Percentiles rank a stretch among this genome's conserved stretches.
These are phyloP conservation scores for Meloe dianella DNA, from an alignment of 2,888 invertebrate species.

Conservation along the genomic window DNA sequence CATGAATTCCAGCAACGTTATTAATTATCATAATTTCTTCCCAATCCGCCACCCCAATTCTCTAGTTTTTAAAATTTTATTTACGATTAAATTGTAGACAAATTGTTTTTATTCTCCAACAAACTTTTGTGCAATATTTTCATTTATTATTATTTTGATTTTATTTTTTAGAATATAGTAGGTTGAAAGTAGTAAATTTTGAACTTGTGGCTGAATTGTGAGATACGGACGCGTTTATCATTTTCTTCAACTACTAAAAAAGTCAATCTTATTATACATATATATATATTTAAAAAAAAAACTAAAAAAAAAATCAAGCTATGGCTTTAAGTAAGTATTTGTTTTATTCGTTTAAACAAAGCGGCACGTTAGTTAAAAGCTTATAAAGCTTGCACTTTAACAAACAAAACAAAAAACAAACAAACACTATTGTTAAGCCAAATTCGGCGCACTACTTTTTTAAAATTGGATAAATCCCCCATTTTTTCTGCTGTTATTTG, in stretches of 20 bases:
- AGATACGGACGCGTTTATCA: neutral
- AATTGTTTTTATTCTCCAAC: constrained; percentile 21
- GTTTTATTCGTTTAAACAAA: neutral
- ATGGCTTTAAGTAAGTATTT: neutral
- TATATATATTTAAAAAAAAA: no score
- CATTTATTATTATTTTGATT: constrained; percentile 35
- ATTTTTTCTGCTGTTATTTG: neutral
- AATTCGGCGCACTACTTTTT: constrained; percentile 44
- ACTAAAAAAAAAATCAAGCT: neutral
- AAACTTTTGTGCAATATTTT: constrained; percentile 42
- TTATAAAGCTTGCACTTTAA: constrained; percentile 55
- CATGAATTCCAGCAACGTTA: constrained; percentile 95
- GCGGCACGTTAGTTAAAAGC: constrained; percentile 51
- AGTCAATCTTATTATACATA: constrained; percentile 47
- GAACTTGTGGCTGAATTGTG: constrained; percentile 10
- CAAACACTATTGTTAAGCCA: constrained; percentile 47
- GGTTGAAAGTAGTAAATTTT: neutral
- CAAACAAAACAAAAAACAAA: neutral
- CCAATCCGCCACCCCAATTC: neutral
- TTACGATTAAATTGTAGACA: neutral
- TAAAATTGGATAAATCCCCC: neutral
- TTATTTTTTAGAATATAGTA: constrained; percentile 2
- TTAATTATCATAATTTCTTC: constrained; percentile 56
- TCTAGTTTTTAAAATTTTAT: neutral
- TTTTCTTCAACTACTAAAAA: constrained; percentile 11